Base-by-base conservation (phyloP, 1,140 invertebrate genomes). In the Drosophila tristis region DNA sequence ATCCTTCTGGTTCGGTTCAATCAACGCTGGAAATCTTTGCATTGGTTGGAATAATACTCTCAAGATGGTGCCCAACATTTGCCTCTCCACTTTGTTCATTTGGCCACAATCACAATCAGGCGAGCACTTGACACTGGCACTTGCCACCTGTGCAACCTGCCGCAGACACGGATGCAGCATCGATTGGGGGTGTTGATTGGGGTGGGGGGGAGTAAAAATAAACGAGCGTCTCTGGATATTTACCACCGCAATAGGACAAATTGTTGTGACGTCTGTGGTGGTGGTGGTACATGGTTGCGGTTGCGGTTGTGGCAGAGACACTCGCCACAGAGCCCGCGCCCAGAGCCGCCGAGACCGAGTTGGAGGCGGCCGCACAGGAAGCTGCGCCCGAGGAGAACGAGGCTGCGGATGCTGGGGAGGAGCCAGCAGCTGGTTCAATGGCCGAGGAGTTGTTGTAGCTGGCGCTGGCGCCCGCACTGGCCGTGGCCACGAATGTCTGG, bases 171-270 rank as follows among this genome's bases (percentile, higher is more conserved):
- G 20, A 43, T 49, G 20, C 15, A 49, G 39, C 43, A 53, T 26
- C 35, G 35, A 65, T 23, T 9, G 47, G 20, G 29, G 20, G 23
- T 16, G 5, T 3, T n/a, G 20, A 20, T 20, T 20, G 11, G 35
- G 48, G 1, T 20, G 11, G 35, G 48, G 1, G 16, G 47, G 25
- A 20, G 15, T 16, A 23, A 45, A 13, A 13, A 13, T 39, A 39
- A 13, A 39, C 35, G 35, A 39, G 35, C 8, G 11, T 39, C 35
- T 39, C 25, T 15, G 5, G 20, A 70, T 90, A 92, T 85, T 90
- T 92, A 92, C 91, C 91, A 73, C 90, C 90, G 64, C 91, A 92
- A 70, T 92, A 92, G 62, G 91, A 91, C 56, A 92, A 71, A 61
- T 92, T 91, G 65, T 92, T 92, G 74, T 92, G 91, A 45, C 91